phyloP scores from a whole-genome alignment of 2,113 vertebrate species.

The Xenopus tropicalis region DNA sequence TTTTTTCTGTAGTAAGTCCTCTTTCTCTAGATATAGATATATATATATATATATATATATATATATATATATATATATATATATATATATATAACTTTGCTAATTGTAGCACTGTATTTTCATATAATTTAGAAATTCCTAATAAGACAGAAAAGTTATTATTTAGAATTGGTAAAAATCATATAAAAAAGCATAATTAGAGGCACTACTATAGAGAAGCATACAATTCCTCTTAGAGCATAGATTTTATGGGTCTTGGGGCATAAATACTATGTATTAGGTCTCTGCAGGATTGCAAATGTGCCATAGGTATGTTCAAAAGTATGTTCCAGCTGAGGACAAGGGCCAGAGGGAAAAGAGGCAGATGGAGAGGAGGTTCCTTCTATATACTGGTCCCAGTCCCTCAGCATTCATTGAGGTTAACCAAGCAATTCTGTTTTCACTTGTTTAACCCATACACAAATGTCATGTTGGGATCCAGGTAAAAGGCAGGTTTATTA shows the following conservation, averaged over 20 bases:
- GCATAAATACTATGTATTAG: slow-evolving; percentile 7
- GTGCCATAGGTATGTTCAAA: slow-evolving; percentile 42
- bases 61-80: too few relatives aligned
- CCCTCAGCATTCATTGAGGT: slow-evolving; percentile 1
- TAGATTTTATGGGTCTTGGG: slow-evolving; percentile 30
- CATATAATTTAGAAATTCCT: too few relatives aligned
- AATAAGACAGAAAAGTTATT: too few relatives aligned
- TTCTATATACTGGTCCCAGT: slow-evolving; percentile 30
- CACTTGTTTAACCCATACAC: slow-evolving; percentile 34
- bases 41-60: too few relatives aligned
- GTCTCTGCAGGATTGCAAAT: slow-evolving; percentile 42
- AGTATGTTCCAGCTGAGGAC: slow-evolving; percentile 38
- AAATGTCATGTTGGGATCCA: neutral
- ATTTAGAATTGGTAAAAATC: neutral
- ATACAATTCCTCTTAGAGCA: slow-evolving; percentile 33
- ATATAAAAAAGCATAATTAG: neutral
- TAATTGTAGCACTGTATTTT: too few relatives aligned
- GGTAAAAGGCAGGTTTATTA: neutral
- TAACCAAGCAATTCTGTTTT: slow-evolving; percentile 16
- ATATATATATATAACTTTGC: too few relatives aligned
- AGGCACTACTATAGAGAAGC: slow-evolving; percentile 2
- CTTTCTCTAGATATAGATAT: too few relatives aligned
- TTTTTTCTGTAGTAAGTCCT: too few relatives aligned
- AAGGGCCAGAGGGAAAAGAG: slow-evolving; percentile 38
- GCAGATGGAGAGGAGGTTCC: slow-evolving; percentile 40